Percentiles rank a stretch among this genome's conserved stretches.
Evolutionary conservation across 1,140 invertebrate genomes (phyloP).

Genomic region (Phortica variegata): DNA sequence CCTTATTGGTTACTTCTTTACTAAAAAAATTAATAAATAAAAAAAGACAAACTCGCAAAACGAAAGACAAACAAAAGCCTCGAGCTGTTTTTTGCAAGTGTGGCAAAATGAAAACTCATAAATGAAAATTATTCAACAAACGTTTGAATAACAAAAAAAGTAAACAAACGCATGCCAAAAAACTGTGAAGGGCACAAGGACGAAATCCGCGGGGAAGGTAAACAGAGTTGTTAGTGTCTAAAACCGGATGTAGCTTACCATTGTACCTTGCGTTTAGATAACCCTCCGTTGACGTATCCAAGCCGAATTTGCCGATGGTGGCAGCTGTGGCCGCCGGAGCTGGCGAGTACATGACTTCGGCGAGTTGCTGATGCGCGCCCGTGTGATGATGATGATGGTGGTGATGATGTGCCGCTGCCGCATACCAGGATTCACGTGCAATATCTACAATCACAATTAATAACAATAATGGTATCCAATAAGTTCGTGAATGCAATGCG

Average conservation of each 20-base stretch:
- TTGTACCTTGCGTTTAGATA: constrained; percentile 57
- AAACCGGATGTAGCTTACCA: constrained; percentile 41
- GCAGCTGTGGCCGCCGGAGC: constrained; percentile 33
- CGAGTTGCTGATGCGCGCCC: constrained; percentile 36
- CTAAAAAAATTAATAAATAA: too few species aligned
- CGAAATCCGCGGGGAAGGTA: too few species aligned
- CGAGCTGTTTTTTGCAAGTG: too few species aligned
- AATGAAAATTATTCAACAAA: constrained; percentile 45
- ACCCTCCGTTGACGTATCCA: constrained; percentile 52
- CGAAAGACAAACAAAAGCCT: constrained; percentile 26
- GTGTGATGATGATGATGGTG: constrained; percentile 44
- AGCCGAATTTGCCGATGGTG: constrained; percentile 46
- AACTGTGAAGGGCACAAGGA: too few species aligned
- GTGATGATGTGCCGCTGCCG: constrained; percentile 41
- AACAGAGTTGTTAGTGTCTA: neutral
- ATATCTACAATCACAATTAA: constrained; percentile 29
- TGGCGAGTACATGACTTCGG: constrained; percentile 49
- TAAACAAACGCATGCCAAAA: constrained; percentile 26
- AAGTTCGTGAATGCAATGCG: too few species aligned
- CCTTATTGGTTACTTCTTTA: too few species aligned
- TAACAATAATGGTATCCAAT: neutral
- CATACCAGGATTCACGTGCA: constrained; percentile 50
- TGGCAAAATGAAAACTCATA: constrained; percentile 31
- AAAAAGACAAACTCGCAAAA: constrained; percentile 25
- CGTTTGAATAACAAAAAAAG: constrained; percentile 39